Evolutionary conservation across 35 echinoderm and acorn worm species (phyloP).

Genomic region (Holothuria glaberrima): DNA sequence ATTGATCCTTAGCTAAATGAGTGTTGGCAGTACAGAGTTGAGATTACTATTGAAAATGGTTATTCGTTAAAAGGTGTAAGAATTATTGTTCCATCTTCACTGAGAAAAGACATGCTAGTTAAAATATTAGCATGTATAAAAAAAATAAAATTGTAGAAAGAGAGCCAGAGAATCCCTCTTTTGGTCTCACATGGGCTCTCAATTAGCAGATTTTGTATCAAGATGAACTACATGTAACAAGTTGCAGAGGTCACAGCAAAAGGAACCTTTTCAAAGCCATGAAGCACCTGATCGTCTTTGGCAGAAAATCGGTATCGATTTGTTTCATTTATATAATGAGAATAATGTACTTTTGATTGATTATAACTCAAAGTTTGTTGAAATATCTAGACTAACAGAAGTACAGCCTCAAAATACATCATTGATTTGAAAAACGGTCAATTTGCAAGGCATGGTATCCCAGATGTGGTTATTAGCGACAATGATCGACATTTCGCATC

Average conservation of each 20-base stretch:
- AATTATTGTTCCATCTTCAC: slow-evolving; percentile 27
- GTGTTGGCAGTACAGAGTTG: slow-evolving; percentile 48
- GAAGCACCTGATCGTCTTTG: slow-evolving; percentile 65
- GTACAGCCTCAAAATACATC: neutral
- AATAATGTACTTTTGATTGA: slow-evolving; percentile 17
- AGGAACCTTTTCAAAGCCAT: slow-evolving; percentile 68
- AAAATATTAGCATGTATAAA: slow-evolving; percentile 35
- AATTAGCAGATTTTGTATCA: slow-evolving; percentile 52
- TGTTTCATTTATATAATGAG: slow-evolving; percentile 25
- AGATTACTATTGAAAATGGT: slow-evolving; percentile 40
- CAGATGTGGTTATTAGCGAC: slow-evolving; percentile 19
- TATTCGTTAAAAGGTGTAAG: slow-evolving; percentile 30
- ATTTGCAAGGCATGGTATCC: slow-evolving; percentile 48
- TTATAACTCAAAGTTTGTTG: slow-evolving; percentile 12
- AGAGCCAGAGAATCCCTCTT: slow-evolving; percentile 27
- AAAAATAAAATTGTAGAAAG: slow-evolving; percentile 10
- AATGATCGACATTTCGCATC: slow-evolving; percentile 21
- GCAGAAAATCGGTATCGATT: slow-evolving; percentile 46
- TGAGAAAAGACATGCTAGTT: slow-evolving; percentile 7
- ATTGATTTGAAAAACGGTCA: slow-evolving; percentile 18
- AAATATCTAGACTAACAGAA: slow-evolving; percentile 7
- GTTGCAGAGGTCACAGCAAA: slow-evolving; percentile 36
- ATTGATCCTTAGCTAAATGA: slow-evolving; percentile 14
- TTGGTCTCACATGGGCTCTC: slow-evolving; percentile 67
- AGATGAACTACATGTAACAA: slow-evolving; percentile 35